A percentile compares a stretch with the other conserved stretches of the same genome.
These are phyloP conservation scores for Lepidurus apus DNA, from an alignment of 1,140 invertebrate species.

Conservation along the genomic window DNA sequence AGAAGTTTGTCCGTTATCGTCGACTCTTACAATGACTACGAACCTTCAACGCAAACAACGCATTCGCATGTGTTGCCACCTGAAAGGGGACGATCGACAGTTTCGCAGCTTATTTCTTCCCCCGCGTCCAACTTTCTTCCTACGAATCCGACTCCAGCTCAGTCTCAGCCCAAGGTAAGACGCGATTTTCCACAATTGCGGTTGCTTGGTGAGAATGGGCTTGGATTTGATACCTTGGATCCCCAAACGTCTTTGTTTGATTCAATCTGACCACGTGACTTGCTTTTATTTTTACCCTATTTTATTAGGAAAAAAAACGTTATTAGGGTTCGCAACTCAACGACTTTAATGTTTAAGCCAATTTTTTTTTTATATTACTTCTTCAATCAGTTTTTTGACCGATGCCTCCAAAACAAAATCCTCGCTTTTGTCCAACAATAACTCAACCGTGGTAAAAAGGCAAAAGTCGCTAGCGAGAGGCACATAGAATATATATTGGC, in stretches of 20 bases:
- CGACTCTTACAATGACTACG: neutral
- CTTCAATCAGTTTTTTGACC: too few species aligned
- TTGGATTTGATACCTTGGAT: neutral
- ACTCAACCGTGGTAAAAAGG: too few species aligned
- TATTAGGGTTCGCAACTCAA: neutral
- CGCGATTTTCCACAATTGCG: neutral
- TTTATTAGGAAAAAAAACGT: neutral
- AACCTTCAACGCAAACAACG: neutral
- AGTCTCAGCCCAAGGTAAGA: neutral
- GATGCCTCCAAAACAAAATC: too few species aligned
- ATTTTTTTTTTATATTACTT: neutral
- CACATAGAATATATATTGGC: too few species aligned
- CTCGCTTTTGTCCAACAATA: too few species aligned
- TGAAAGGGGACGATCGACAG: neutral
- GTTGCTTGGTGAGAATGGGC: neutral
- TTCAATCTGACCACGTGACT: neutral
- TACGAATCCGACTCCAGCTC: neutral
- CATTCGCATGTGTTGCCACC: neutral
- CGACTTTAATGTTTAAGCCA: neutral
- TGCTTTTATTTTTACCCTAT: neutral
- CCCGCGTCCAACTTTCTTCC: neutral
- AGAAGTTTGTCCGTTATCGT: neutral
- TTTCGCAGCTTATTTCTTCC: constrained; percentile 1
- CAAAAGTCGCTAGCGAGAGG: too few species aligned
- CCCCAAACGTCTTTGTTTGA: neutral